Percentiles rank a stretch among this genome's conserved stretches.
Evolutionary conservation across 2,797 vertebrate genomes (phyloP).

Genomic region (Alosa sapidissima): DNA sequence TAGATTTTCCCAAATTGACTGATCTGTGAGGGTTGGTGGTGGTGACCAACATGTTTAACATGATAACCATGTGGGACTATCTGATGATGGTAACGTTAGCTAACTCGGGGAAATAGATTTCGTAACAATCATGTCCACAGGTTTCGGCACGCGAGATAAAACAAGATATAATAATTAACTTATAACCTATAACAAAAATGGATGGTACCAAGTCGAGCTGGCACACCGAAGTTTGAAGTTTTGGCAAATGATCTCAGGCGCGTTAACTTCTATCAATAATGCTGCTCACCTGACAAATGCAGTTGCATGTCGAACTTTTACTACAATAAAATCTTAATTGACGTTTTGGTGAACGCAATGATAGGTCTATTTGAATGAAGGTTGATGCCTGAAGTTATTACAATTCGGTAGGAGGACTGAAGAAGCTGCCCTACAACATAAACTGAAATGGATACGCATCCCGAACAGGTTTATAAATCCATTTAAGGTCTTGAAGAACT

Average conservation of each 20-base stretch:
- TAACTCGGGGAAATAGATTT: not conserved
- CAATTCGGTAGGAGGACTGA: not conserved
- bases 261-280: too few species aligned
- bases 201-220: too few species aligned
- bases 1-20: not conserved
- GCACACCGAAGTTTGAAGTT: too few species aligned
- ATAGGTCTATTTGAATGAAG: not conserved
- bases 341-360: too few species aligned
- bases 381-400: not conserved
- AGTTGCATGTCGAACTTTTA: not conserved
- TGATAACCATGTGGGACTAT: not conserved
- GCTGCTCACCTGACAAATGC: too few species aligned
- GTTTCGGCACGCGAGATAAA: too few species aligned
- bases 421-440: not conserved
- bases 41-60: not conserved
- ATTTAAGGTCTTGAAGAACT: too few species aligned
- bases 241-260: too few species aligned
- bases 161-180: too few species aligned
- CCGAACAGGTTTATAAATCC: too few species aligned
- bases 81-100: not conserved
- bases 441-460: not conserved
- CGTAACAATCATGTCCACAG: too few species aligned
- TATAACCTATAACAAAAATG: too few species aligned
- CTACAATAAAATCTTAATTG: not conserved
- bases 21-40: not conserved